Evolutionary conservation across 2,888 invertebrate species (phyloP).

Genomic region (Thecophora atra): DNA sequence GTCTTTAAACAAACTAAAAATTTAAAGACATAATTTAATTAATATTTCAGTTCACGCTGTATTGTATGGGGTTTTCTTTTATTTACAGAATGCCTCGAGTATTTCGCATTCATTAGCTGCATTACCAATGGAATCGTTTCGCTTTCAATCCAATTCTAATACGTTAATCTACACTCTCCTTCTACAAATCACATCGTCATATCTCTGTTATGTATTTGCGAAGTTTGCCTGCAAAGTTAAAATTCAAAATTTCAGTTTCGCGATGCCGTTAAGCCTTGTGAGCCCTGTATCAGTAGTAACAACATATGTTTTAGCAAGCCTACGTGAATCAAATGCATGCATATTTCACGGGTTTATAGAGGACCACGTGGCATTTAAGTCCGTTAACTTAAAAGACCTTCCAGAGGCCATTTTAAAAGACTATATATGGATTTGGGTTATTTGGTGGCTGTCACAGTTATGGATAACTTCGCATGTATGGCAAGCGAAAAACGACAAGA

Average conservation of each 20-base stretch:
- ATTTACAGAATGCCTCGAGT: neutral
- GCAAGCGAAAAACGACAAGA: constrained; percentile 82
- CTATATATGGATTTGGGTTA: constrained; percentile 80
- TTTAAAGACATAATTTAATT: too few species aligned
- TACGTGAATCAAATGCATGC: constrained; percentile 75
- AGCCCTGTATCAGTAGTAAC: constrained; percentile 78
- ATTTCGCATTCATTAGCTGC: neutral
- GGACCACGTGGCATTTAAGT: constrained; percentile 86
- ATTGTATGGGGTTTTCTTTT: neutral
- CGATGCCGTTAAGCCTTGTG: constrained; percentile 81
- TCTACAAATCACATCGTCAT: constrained; percentile 74
- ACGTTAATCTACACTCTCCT: constrained; percentile 70
- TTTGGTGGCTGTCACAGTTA: constrained; percentile 84
- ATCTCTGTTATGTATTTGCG: constrained; percentile 74
- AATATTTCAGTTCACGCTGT: neutral
- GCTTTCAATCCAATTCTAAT: constrained; percentile 46
- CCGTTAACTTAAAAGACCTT: constrained; percentile 69
- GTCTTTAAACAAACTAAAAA: too few species aligned
- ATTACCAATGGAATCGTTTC: neutral
- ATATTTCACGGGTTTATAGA: constrained; percentile 75
- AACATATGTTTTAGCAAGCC: constrained; percentile 74
- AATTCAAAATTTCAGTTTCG: constrained; percentile 88
- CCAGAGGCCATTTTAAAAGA: constrained; percentile 70
- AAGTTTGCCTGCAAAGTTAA: constrained; percentile 90
- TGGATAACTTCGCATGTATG: constrained; percentile 90